Conservation (phyloP, 2,113 vertebrate species). For the Calcarius ornatus region DNA sequence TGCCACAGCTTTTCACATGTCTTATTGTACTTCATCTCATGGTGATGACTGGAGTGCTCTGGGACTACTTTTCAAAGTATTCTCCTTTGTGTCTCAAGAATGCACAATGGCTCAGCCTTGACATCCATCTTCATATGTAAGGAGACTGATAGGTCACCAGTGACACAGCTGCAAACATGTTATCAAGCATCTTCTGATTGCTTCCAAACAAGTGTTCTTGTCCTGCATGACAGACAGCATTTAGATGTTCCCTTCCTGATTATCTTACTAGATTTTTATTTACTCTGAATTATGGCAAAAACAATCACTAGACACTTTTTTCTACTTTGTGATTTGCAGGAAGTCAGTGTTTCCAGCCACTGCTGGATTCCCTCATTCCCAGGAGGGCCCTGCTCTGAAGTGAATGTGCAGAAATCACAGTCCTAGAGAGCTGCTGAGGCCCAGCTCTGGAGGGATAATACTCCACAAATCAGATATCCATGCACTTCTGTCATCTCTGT, state of each 20-base stretch:
- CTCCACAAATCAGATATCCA: not conserved
- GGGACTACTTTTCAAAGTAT: conserved; percentile 59
- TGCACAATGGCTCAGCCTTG: conserved; percentile 35
- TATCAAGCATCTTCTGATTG: not conserved
- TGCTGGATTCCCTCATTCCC: not conserved
- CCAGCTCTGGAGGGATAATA: not conserved
- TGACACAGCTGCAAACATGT: not conserved
- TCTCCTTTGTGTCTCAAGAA: conserved; percentile 46
- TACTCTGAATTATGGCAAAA: not conserved
- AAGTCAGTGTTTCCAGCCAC: not conserved
- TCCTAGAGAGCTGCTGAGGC: not conserved
- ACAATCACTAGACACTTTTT: not conserved
- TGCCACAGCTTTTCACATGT: conserved; percentile 52
- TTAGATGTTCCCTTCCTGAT: not conserved
- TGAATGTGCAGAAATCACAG: not conserved
- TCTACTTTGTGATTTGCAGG: not conserved
- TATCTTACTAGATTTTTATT: not conserved
- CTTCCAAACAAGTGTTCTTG: not conserved
- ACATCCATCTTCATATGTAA: conserved; percentile 36
- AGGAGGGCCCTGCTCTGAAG: not conserved
- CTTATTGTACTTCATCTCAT: conserved; percentile 58
- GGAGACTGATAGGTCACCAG: conserved; percentile 22
- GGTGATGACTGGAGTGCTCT: conserved; percentile 39
- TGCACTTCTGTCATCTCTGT: not conserved
- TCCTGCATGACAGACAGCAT: not conserved